phyloP scores from a whole-genome alignment of 2,797 vertebrate genomes.

The Taenioides sp. region DNA sequence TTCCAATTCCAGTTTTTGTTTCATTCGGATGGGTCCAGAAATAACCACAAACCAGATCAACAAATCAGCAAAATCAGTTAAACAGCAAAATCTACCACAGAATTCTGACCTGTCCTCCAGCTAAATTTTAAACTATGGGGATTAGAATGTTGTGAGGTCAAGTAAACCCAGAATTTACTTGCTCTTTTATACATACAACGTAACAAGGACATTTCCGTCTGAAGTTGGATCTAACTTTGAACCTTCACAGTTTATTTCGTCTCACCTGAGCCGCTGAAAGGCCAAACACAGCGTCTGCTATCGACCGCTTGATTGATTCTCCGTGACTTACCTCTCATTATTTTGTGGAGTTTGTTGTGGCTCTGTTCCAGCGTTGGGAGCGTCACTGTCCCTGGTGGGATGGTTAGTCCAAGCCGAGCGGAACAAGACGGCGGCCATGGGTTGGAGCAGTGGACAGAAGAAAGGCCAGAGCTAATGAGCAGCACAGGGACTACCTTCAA shows the following conservation, averaged over 20 bases:
- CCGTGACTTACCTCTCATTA: conserved; percentile 40
- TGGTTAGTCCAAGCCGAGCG: conserved; percentile 45
- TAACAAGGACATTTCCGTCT: not conserved
- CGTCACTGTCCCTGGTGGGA: conserved; percentile 44
- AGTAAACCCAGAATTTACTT: too few relatives aligned
- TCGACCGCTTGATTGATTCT: conserved; percentile 46
- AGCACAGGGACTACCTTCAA: conserved; percentile 41
- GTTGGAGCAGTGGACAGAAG: conserved; percentile 27
- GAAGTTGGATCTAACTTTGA: not conserved
- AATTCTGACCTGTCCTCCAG: too few relatives aligned
- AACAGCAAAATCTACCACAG: too few relatives aligned
- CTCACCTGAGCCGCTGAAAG: conserved; percentile 31
- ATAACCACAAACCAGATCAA: too few relatives aligned
- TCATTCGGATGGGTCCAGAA: too few relatives aligned
- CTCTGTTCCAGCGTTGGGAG: conserved; percentile 19
- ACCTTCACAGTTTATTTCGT: not conserved
- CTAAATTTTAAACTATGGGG: too few relatives aligned
- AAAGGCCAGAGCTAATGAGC: conserved; percentile 56
- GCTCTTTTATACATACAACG: not conserved
- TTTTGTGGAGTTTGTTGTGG: conserved; percentile 31
- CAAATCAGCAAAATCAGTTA: too few relatives aligned
- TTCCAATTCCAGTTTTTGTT: too few relatives aligned
- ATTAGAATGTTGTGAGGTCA: too few relatives aligned
- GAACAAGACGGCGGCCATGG: conserved; percentile 32
- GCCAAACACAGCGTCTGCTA: conserved; percentile 10